phyloP scores from a whole-genome alignment of 2,113 vertebrate genomes.

The Oryzias javanicus region DNA sequence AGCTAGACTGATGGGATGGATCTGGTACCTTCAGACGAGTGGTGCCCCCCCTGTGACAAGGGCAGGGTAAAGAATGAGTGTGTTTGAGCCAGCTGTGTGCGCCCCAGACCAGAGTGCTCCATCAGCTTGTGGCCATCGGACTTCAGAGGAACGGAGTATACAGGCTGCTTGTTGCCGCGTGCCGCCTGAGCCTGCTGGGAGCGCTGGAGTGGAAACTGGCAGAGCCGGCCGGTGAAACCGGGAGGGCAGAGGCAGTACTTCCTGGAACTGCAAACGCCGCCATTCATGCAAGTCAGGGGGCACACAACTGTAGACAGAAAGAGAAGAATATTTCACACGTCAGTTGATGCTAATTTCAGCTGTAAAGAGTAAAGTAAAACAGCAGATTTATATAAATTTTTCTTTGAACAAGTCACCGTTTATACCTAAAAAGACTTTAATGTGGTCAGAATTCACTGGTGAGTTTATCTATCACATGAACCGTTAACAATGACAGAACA shows the following conservation, averaged over 20 bases:
- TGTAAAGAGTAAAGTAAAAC: too few relatives aligned
- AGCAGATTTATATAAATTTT: too few relatives aligned
- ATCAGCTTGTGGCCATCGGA: constrained; percentile 72
- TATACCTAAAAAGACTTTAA: too few relatives aligned
- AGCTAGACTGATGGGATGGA: accelerated
- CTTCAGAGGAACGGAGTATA: constrained; percentile 81
- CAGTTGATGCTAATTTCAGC: too few relatives aligned
- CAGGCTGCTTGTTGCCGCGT: constrained; percentile 83
- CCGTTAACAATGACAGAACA: too few relatives aligned
- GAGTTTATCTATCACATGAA: too few relatives aligned
- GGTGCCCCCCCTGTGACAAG: constrained; percentile 77
- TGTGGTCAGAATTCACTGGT: too few relatives aligned
- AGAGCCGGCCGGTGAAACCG: constrained; percentile 88
- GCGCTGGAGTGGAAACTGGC: constrained; percentile 82
- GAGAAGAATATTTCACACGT: background rate
- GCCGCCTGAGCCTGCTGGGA: constrained; percentile 65
- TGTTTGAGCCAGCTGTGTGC: constrained; percentile 74
- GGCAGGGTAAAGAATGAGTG: constrained; percentile 85
- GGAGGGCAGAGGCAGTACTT: constrained; percentile 88
- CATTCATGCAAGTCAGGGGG: constrained; percentile 89
- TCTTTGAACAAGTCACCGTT: too few relatives aligned
- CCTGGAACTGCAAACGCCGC: constrained; percentile 87
- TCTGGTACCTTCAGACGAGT: constrained; percentile 85
- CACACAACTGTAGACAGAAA: constrained; percentile 82
- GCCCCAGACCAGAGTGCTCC: constrained; percentile 59